A percentile compares a stretch with the other conserved stretches of the same genome.
phyloP scores from a whole-genome alignment of 2,797 vertebrate species.

The Eospalax fontanierii region DNA sequence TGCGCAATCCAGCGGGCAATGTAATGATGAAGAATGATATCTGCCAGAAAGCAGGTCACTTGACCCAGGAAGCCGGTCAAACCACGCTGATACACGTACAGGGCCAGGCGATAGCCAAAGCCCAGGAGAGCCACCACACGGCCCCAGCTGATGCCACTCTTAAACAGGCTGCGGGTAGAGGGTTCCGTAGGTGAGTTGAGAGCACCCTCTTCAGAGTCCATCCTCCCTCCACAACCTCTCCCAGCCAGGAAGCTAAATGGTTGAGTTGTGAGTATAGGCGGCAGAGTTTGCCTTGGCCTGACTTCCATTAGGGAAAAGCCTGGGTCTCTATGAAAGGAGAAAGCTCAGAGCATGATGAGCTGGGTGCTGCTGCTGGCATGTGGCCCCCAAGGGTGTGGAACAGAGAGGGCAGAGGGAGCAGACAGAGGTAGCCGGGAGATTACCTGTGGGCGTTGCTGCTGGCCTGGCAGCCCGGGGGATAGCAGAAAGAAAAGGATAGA shows the following conservation, averaged over 20 bases:
- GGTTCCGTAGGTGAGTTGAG: background rate
- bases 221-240: rapidly evolving
- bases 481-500: slow-evolving; percentile 89
- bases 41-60: slow-evolving; percentile 84
- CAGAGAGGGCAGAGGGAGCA: background rate
- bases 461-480: slow-evolving; percentile 86
- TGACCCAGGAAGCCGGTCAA: slow-evolving; percentile 88
- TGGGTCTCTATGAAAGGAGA: slow-evolving; percentile 54
- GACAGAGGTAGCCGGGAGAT: slow-evolving; percentile 29
- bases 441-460: slow-evolving; percentile 81
- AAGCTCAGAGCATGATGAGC: background rate
- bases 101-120: slow-evolving; percentile 92
- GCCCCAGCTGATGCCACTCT: slow-evolving; percentile 92
- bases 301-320: background rate
- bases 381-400: background rate
- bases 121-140: slow-evolving; percentile 91
- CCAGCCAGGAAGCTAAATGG: background rate
- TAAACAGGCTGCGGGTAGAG: slow-evolving; percentile 89
- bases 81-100: slow-evolving; percentile 90
- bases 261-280: background rate
- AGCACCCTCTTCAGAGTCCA: background rate
- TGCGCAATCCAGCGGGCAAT: slow-evolving; percentile 91
- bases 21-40: slow-evolving; percentile 88
- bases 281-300: slow-evolving; percentile 28
- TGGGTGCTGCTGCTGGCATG: background rate